These are phyloP conservation scores for Aphidius colemani DNA, from an alignment of 2,888 invertebrate species.

Conservation along the genomic window DNA sequence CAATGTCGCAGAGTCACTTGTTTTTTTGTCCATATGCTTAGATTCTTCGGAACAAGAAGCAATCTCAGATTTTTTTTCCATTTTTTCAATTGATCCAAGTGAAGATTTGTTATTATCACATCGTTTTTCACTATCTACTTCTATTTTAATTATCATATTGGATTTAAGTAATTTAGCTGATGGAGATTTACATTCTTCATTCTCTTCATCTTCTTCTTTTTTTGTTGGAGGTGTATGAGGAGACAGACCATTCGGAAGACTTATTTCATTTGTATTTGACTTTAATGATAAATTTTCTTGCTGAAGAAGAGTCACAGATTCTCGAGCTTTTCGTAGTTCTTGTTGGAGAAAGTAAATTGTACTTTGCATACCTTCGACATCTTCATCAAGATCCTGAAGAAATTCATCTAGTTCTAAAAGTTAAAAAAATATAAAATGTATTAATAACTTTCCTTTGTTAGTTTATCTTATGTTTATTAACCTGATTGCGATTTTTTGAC, in stretches of 20 bases:
- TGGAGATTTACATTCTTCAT: constrained; percentile 48
- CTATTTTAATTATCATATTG: constrained; percentile 32
- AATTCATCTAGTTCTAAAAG: constrained; percentile 89
- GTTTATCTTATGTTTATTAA: constrained; percentile 54
- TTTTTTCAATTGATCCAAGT: too few species aligned
- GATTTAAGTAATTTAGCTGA: constrained; percentile 43
- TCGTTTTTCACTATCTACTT: constrained; percentile 28
- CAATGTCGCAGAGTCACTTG: constrained; percentile 58
- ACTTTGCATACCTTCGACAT: constrained; percentile 98
- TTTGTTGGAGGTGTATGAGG: constrained; percentile 54
- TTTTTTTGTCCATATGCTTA: constrained; percentile 57
- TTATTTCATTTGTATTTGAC: constrained; percentile 42
- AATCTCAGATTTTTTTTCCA: too few species aligned
- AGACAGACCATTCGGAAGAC: constrained; percentile 53
- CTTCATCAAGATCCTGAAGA: constrained; percentile 93
- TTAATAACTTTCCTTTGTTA: background rate
- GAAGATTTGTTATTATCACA: constrained; percentile 16
- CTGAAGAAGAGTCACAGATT: constrained; percentile 69
- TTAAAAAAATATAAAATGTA: constrained; percentile 26
- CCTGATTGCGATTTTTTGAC: constrained; percentile 95
- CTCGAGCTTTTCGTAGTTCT: constrained; percentile 84
- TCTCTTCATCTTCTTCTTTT: constrained; percentile 46
- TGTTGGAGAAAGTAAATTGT: constrained; percentile 93
- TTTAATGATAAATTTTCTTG: constrained; percentile 62
- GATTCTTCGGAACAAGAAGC: constrained; percentile 31